Base-by-base conservation (phyloP, 2,113 vertebrate genomes). In the Psilopsiagon aymara region DNA sequence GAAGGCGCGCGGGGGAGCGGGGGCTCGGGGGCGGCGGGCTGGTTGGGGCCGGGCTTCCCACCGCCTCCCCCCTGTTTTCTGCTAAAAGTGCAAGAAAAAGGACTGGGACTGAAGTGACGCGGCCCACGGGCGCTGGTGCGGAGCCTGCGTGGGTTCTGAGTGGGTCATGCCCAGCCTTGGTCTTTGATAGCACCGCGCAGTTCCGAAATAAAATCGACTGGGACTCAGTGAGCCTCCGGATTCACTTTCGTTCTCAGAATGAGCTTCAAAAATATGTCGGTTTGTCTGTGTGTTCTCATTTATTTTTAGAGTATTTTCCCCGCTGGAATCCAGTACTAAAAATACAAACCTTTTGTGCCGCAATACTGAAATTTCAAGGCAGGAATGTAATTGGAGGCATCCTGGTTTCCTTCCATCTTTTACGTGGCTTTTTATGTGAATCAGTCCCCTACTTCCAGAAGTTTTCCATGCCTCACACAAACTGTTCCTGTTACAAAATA, bases 401-500 rank as follows among this genome's bases (percentile, higher is more conserved):
- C 74, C 74, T 79, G 83, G 33, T 92, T 82, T 79, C 51, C 49
- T 91, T 91, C 68, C 51, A 59, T 82, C 51, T 68, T 31, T 73
- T 75, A 53, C 14, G 5, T 82, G 76, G 51, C 66, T 76, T 73
- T 60, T 64, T 17, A 5, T 76, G 82, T 86, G 73, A 94, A 60
- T 75, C 74, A 63, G 76, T n/a, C 35, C 70, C 55, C 62, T 20
- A 25, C 43, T 64, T 79, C 57, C 86, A 86, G 73, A 92, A 86
- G 53, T 82, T 87, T 87, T 89, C 86, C 17, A 1, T 92, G 78
- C 78, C 70, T 89, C 83, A 49, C 43, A 46, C 41, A 69, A 66
- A 79, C 79, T 66, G 68, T 83, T 92, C 66, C 46, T 63, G 39
- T 73, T 91, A 78, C 64, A 95, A 88, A 93, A 92, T 16, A 83